These are phyloP conservation scores for Drosophila nebulosa DNA, from an alignment of 1,140 invertebrate genomes.

Conservation along the genomic window DNA sequence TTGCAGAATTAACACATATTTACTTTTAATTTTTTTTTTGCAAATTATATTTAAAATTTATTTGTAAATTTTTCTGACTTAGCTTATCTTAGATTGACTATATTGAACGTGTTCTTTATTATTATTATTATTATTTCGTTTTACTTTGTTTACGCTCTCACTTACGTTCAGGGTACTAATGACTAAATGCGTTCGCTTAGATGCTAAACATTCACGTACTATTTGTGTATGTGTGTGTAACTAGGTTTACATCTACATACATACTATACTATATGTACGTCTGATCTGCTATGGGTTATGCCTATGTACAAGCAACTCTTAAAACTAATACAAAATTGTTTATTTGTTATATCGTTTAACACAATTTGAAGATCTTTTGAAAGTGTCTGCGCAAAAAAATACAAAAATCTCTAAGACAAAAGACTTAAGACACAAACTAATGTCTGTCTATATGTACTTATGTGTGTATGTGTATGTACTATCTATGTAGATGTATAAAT, in stretches of 20 bases:
- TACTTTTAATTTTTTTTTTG: constrained; percentile 14
- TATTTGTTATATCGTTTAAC: constrained; percentile 45
- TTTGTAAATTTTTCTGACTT: constrained; percentile 34
- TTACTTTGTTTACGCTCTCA: constrained; percentile 17
- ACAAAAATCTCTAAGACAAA: constrained; percentile 74
- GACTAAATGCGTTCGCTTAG: constrained; percentile 58
- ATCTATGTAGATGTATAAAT: not conserved
- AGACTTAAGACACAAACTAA: constrained; percentile 77
- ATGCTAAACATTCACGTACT: constrained; percentile 20
- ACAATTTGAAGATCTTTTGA: constrained; percentile 77
- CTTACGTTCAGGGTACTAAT: constrained; percentile 48
- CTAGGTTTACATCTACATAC: constrained; percentile 17
- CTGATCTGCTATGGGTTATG: constrained; percentile 27
- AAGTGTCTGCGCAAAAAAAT: constrained; percentile 72
- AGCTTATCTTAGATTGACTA: constrained; percentile 61
- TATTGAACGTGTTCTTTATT: constrained; percentile 31
- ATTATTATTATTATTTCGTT: not conserved
- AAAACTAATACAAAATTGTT: not conserved
- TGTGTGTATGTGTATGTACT: constrained; percentile 14
- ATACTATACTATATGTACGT: not conserved
- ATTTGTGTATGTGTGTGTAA: constrained; percentile 3
- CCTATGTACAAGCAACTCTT: constrained; percentile 63
- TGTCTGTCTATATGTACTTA: constrained; percentile 22
- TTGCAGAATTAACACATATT: not conserved
- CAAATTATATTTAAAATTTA: constrained; percentile 9